Percentiles rank a stretch among this genome's conserved stretches.
phyloP scores from a whole-genome alignment of 2,888 invertebrate genomes.

The Proisotoma minuta region DNA sequence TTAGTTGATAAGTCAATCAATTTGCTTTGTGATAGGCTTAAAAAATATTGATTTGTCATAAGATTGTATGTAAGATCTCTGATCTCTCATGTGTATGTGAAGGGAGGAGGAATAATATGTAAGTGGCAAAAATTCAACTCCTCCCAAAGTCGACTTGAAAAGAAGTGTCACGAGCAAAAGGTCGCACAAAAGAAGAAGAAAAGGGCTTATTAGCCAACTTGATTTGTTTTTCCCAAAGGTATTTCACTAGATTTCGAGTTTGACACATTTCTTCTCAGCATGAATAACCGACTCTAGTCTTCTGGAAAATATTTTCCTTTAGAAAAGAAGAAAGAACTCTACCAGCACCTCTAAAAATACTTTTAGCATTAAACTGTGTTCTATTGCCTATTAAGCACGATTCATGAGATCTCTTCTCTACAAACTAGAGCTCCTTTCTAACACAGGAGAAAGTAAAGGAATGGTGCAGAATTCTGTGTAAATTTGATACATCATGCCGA shows the following conservation, averaged over 20 bases:
- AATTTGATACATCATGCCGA: not conserved
- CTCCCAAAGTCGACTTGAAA: not conserved
- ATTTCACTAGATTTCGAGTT: no score
- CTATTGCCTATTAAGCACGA: not conserved
- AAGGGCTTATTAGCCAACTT: not conserved
- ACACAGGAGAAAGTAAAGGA: not conserved
- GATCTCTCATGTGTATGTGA: no score
- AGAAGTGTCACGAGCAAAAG: not conserved
- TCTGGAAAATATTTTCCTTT: not conserved
- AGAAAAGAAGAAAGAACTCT: no score
- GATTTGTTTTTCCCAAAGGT: not conserved
- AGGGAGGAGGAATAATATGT: no score
- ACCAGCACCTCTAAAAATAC: not conserved
- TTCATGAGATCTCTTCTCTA: not conserved
- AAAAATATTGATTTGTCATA: no score
- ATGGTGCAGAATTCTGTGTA: not conserved
- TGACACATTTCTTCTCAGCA: not conserved
- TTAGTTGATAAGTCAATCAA: no score
- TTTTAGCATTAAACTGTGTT: not conserved
- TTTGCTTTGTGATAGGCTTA: no score
- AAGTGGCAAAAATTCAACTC: not conserved
- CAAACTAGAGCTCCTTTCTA: not conserved
- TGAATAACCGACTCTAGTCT: not conserved
- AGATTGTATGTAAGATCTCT: no score
- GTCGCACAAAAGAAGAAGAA: no score